Percentiles rank a stretch among this genome's conserved stretches.
Conservation (phyloP, 1,140 invertebrate species). For the Tyrophagus putrescentiae region DNA sequence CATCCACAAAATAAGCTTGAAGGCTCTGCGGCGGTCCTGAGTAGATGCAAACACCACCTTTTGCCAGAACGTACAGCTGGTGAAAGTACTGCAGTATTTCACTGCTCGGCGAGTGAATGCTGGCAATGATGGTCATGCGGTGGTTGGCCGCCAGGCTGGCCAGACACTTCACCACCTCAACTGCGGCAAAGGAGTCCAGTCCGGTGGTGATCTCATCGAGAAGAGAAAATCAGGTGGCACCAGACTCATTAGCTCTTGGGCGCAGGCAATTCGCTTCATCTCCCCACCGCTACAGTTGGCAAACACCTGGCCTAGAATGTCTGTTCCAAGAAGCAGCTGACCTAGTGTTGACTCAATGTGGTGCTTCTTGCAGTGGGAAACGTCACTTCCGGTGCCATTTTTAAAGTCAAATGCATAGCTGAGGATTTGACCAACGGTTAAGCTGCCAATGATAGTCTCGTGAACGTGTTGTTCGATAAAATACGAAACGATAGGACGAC, state of each 20-base stretch:
- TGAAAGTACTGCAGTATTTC: slow-evolving; percentile 17
- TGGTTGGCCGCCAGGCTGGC: neutral
- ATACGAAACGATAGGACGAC: too few species aligned
- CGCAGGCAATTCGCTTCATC: slow-evolving; percentile 77
- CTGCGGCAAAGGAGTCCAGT: slow-evolving; percentile 45
- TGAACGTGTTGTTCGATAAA: neutral
- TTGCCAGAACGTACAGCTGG: slow-evolving; percentile 15
- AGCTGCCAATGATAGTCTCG: neutral
- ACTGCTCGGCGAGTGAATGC: slow-evolving; percentile 6
- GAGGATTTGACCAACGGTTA: neutral
- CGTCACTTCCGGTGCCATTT: neutral
- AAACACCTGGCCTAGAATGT: neutral
- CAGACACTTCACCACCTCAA: neutral
- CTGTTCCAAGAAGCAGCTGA: neutral
- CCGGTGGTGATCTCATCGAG: slow-evolving; percentile 36
- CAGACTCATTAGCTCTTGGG: slow-evolving; percentile 62
- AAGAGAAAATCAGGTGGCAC: slow-evolving; percentile 2
- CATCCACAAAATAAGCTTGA: neutral
- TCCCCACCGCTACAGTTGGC: slow-evolving; percentile 51
- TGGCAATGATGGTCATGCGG: neutral
- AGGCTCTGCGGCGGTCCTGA: neutral
- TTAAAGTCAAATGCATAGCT: neutral
- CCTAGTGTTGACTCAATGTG: neutral
- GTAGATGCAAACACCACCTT: slow-evolving; percentile 16
- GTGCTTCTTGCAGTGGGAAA: neutral